phyloP scores from a whole-genome alignment of 2,888 invertebrate species.

The Portevinia maculata region DNA sequence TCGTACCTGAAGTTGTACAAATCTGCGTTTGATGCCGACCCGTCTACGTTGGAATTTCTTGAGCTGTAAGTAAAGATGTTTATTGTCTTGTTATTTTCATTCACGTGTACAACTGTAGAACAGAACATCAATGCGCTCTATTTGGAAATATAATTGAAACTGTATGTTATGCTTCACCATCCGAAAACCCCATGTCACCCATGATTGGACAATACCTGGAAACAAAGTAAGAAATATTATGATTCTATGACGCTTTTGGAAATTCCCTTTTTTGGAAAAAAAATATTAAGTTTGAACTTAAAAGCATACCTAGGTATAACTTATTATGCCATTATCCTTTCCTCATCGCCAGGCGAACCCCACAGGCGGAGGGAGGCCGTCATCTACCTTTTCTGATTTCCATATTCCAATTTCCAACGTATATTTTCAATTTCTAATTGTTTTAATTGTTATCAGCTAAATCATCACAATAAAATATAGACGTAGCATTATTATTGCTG shows the following conservation, averaged over 20 bases:
- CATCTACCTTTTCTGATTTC: too few species aligned
- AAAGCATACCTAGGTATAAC: too few species aligned
- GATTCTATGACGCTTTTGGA: neutral
- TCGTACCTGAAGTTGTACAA: conserved; percentile 91
- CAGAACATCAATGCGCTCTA: conserved; percentile 81
- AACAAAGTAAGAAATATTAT: conserved; percentile 77
- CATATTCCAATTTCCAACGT: too few species aligned
- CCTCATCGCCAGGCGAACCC: too few species aligned
- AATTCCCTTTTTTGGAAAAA: too few species aligned
- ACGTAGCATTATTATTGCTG: too few species aligned
- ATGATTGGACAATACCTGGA: conserved; percentile 81
- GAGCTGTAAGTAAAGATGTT: conserved; percentile 84
- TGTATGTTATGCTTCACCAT: conserved; percentile 81
- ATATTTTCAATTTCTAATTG: too few species aligned
- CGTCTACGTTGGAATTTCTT: conserved; percentile 89
- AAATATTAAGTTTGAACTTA: too few species aligned
- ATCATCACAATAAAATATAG: too few species aligned
- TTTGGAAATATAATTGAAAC: conserved; percentile 82
- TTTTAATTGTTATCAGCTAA: too few species aligned
- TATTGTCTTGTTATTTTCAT: conserved; percentile 49
- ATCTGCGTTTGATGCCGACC: conserved; percentile 93
- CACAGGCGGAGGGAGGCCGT: too few species aligned
- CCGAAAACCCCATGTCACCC: conserved; percentile 80
- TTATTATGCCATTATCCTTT: too few species aligned
- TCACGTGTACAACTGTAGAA: conserved; percentile 75